Percentiles rank a stretch among this genome's conserved stretches.
phyloP scores from a whole-genome alignment of 2,113 vertebrate genomes.

The Phocoena sinus region DNA sequence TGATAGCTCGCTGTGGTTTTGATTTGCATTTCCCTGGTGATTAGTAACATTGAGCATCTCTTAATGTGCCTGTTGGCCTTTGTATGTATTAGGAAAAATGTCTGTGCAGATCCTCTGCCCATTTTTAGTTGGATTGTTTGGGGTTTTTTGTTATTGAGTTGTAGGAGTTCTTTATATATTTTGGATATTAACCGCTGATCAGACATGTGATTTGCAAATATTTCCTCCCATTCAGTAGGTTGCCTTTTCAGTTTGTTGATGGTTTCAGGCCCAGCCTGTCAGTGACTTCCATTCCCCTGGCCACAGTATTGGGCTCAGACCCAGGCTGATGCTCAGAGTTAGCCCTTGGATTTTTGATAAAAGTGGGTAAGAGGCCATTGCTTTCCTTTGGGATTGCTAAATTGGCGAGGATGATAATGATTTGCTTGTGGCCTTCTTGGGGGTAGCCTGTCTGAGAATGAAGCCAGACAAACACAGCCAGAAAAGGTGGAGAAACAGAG shows the following conservation, averaged over 20 bases:
- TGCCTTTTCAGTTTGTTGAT: background rate
- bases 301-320: background rate
- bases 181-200: background rate
- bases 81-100: background rate
- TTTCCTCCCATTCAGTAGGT: background rate
- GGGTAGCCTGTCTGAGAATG: background rate
- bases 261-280: background rate
- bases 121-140: background rate
- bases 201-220: background rate
- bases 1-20: background rate
- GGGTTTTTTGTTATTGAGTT: background rate
- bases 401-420: background rate
- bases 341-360: too few relatives aligned
- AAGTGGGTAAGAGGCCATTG: background rate
- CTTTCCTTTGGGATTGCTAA: background rate
- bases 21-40: background rate
- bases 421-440: background rate
- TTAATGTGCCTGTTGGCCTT: background rate
- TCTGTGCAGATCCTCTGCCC: background rate
- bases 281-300: background rate
- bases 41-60: background rate
- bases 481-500: background rate
- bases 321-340: background rate
- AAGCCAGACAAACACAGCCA: background rate
- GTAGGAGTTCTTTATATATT: background rate